Evolutionary conservation across 2,797 vertebrate species (phyloP), one percentile per base, ranked within the genome.

Genomic region (Picus viridis): DNA sequence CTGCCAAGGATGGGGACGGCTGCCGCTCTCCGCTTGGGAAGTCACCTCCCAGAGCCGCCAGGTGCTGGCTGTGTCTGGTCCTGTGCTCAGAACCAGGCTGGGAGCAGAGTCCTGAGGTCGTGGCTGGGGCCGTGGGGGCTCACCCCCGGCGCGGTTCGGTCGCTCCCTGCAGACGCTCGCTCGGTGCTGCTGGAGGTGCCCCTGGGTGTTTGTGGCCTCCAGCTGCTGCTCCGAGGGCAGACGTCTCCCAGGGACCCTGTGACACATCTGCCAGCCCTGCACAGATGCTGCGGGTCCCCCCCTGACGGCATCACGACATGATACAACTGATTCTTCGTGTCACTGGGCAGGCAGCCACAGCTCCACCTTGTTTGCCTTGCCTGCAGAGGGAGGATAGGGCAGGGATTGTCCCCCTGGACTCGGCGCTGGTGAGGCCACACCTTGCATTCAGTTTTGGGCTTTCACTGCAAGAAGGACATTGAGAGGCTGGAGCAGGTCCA

Each of bases 31-130:
- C 3, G 24, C 32, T 4, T 16, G 41, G 63, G 63, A 47, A 75
- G 0, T 4, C 3, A 1, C 7, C 15, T 19, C 10, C 5, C 0
- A 8, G 63, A 5, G 43, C 62, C 45, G 0, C 14, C 7, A 2
- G 3, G 62, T 9, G 32, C 3, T 8, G 51, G 49, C 0, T 22
- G 57, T 2, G 9, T 4, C 23, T 5, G 80, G 13, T 24, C 7
- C 41, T 1, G 17, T 6, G 80, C 75, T 86, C 12, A 4, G 34
- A 26, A 67, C 1, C 10, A 5, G 49, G 10, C 32, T 8, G 0
- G 64, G 56, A 51, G 30, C 1, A 6, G 34, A 22, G 19, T 3
- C 5, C 51, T 0, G 39, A 43, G 90, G 67, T 58, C 45, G 45
- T 47, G 45, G 49, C 49, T 23, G 49, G 49, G 22, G 49, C 49